Conservation (phyloP, 1,140 invertebrate species). For the Orius insidiosus region DNA sequence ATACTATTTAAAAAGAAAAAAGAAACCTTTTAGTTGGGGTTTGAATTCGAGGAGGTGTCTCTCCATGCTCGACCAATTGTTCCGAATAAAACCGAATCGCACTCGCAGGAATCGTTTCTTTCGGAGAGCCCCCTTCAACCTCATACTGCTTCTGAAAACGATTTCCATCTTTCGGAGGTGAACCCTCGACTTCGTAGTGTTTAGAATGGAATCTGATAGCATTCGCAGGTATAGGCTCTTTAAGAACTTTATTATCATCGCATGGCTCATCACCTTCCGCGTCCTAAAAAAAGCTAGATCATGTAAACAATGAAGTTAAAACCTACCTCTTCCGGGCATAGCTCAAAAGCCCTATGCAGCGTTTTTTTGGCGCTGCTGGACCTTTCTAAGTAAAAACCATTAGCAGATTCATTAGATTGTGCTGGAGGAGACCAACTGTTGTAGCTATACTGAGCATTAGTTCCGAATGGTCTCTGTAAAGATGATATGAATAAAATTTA, state of each 20-base stretch:
- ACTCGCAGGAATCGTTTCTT: not conserved
- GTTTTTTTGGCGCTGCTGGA: slow-evolving; percentile 85
- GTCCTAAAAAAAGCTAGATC: slow-evolving; percentile 12
- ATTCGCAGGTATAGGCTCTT: not conserved
- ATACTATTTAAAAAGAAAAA: too few relatives aligned
- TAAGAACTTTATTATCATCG: slow-evolving; percentile 20
- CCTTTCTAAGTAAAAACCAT: slow-evolving; percentile 85
- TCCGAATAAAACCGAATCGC: not conserved
- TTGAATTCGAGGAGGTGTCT: too few relatives aligned
- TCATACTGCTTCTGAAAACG: not conserved
- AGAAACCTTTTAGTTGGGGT: too few relatives aligned
- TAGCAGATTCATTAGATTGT: slow-evolving; percentile 86
- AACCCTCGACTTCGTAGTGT: not conserved
- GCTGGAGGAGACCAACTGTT: slow-evolving; percentile 87
- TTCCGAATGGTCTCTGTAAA: slow-evolving; percentile 41
- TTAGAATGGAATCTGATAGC: not conserved
- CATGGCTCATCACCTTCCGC: slow-evolving; percentile 20
- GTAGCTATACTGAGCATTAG: slow-evolving; percentile 57
- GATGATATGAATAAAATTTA: slow-evolving; percentile 13
- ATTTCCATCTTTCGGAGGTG: not conserved
- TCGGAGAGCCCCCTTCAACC: not conserved
- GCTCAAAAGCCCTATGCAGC: slow-evolving; percentile 62
- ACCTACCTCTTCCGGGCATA: slow-evolving; percentile 60
- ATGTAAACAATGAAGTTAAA: slow-evolving; percentile 1
- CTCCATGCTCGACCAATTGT: too few relatives aligned